phyloP scores from a whole-genome alignment of 2,888 invertebrate species.

The Melipona bicolor region DNA sequence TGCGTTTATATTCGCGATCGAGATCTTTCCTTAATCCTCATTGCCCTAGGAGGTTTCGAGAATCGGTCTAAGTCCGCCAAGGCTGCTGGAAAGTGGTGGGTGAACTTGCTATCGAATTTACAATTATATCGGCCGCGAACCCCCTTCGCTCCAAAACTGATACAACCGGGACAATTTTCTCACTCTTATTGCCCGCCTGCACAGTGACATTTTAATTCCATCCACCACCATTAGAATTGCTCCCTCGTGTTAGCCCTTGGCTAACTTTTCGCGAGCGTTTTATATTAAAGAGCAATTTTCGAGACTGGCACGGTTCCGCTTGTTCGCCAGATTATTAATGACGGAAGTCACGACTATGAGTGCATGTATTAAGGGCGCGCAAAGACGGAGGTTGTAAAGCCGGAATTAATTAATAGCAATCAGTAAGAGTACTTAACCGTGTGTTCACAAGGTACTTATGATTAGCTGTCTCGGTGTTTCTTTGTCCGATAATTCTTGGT shows the following conservation, averaged over 20 bases:
- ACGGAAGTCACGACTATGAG: constrained; percentile 49
- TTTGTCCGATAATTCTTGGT: constrained; percentile 11
- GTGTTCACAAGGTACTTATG: constrained; percentile 41
- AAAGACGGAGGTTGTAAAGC: constrained; percentile 56
- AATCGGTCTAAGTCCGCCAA: constrained; percentile 67
- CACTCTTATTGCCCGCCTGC: neutral
- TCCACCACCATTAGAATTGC: neutral
- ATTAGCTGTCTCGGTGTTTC: constrained; percentile 12
- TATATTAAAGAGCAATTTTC: constrained; percentile 42
- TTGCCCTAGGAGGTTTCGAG: constrained; percentile 67
- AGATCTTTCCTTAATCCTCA: constrained; percentile 67
- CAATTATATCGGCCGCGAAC: constrained; percentile 37
- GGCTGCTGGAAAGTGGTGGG: constrained; percentile 36
- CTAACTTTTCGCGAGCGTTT: constrained; percentile 17
- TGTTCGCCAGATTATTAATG: constrained; percentile 51
- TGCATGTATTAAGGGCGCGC: constrained; percentile 43
- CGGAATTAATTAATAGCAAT: constrained; percentile 70
- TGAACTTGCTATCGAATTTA: constrained; percentile 63
- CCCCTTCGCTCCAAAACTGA: neutral
- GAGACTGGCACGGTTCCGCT: constrained; percentile 13
- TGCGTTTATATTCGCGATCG: constrained; percentile 69
- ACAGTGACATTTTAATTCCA: constrained; percentile 6
- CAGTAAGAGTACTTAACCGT: constrained; percentile 59
- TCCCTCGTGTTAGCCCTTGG: neutral
- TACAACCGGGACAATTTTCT: neutral